A percentile compares a stretch with the other conserved stretches of the same genome.
Conservation (phyloP, 1,140 invertebrate species). For the Gryllus bimaculatus region DNA sequence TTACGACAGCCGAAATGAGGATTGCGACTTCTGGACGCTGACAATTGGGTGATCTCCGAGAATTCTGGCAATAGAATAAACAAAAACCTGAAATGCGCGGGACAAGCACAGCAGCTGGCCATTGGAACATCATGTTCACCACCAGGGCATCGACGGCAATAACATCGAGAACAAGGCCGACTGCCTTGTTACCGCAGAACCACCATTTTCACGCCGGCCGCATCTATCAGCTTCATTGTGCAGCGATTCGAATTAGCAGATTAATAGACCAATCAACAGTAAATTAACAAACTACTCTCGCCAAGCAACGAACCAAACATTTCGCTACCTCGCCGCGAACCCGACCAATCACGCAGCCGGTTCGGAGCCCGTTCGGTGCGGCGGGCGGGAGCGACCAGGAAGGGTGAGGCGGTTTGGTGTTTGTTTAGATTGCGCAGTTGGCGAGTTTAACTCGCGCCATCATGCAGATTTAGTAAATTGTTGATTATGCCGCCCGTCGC, state of each 20-base stretch:
- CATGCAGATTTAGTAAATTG: neutral
- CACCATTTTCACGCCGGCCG: neutral
- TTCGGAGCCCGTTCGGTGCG: neutral
- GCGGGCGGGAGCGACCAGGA: neutral
- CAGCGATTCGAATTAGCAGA: neutral
- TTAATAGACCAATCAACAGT: neutral
- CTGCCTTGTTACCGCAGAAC: no score
- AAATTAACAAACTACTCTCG: neutral
- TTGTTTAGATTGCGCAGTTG: neutral
- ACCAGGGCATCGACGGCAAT: no score
- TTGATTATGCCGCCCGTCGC: neutral
- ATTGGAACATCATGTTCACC: no score
- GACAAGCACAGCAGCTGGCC: no score
- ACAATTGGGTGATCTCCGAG: no score
- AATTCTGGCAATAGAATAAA: no score
- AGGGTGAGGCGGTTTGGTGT: neutral
- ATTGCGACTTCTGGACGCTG: no score
- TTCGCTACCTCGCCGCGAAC: neutral
- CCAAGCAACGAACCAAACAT: neutral
- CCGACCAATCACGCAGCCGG: neutral
- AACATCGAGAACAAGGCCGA: no score
- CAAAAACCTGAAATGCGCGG: no score
- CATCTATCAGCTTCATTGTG: neutral
- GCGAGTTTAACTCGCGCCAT: neutral
- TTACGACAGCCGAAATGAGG: no score